A percentile compares a stretch with the other conserved stretches of the same genome.
Conservation (phyloP, 2,113 vertebrate genomes). For the Eulemur rufifrons region DNA sequence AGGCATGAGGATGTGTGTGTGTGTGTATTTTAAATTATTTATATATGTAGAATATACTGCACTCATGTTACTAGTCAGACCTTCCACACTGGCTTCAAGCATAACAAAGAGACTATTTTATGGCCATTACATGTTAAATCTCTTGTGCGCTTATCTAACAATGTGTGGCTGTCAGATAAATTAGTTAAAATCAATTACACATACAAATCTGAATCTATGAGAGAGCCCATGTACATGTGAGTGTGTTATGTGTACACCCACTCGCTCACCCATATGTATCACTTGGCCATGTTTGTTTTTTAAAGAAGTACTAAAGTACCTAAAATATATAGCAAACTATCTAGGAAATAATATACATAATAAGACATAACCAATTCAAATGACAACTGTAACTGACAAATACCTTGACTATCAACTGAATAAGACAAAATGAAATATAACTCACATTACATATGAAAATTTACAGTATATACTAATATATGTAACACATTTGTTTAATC, state of each 20-base stretch:
- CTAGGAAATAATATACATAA: neutral
- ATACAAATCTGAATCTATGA: neutral
- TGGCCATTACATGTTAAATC: constrained; percentile 8
- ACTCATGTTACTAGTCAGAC: neutral
- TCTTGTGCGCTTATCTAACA: neutral
- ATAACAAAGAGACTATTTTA: constrained; percentile 10
- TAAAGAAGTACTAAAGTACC: neutral
- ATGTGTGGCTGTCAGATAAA: neutral
- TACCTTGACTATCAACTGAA: neutral
- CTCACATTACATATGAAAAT: neutral
- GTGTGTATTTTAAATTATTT: neutral
- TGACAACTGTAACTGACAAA: neutral
- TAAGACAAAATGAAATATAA: constrained; percentile 28
- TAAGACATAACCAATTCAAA: constrained; percentile 18
- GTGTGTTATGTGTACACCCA: neutral
- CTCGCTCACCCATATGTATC: neutral
- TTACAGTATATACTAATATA: neutral
- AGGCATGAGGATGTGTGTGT: neutral
- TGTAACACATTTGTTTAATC: neutral
- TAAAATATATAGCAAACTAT: constrained; percentile 1
- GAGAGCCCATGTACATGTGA: neutral
- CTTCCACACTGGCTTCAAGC: neutral
- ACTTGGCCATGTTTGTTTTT: neutral
- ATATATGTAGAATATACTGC: neutral
- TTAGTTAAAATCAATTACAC: constrained; percentile 5